A percentile compares a stretch with the other conserved stretches of the same genome.
phyloP scores from a whole-genome alignment of 2,113 vertebrate genomes.

The Morone saxatilis region DNA sequence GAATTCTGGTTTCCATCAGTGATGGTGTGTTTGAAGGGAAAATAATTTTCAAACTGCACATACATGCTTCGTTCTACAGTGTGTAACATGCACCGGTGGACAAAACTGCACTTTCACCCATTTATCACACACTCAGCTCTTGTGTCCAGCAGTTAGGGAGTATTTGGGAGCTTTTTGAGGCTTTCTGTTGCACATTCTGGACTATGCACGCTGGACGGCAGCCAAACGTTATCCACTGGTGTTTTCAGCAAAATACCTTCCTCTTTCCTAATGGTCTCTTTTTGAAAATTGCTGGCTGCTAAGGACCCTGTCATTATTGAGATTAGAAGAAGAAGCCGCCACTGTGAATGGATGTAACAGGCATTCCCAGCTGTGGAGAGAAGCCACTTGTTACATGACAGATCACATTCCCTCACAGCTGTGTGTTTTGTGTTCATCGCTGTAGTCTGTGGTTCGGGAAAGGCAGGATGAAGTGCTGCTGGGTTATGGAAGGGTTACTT shows the following conservation, averaged over 20 bases:
- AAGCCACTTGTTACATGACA: constrained; percentile 61
- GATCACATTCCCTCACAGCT: constrained; percentile 29
- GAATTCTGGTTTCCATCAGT: background rate
- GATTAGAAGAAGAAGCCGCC: constrained; percentile 72
- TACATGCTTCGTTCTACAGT: background rate
- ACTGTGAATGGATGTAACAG: constrained; percentile 54
- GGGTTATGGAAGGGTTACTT: background rate
- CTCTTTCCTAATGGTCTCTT: constrained; percentile 48
- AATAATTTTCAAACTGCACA: background rate
- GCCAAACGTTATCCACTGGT: constrained; percentile 54
- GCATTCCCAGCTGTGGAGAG: constrained; percentile 72
- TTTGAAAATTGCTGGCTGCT: constrained; percentile 72
- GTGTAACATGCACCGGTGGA: accelerated
- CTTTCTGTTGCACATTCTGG: constrained; percentile 15
- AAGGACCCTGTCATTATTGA: constrained; percentile 81
- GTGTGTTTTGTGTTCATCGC: constrained; percentile 9
- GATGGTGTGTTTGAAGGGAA: background rate
- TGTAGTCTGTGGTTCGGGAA: constrained; percentile 16
- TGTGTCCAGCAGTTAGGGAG: background rate
- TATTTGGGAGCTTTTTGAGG: background rate
- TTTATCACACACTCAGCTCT: background rate
- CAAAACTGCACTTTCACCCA: background rate
- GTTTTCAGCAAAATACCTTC: constrained; percentile 51
- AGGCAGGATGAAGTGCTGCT: constrained; percentile 1
- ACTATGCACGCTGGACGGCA: constrained; percentile 38